These are phyloP conservation scores for Psittacula derbiana DNA, from an alignment of 2,797 vertebrate species.

Conservation along the genomic window DNA sequence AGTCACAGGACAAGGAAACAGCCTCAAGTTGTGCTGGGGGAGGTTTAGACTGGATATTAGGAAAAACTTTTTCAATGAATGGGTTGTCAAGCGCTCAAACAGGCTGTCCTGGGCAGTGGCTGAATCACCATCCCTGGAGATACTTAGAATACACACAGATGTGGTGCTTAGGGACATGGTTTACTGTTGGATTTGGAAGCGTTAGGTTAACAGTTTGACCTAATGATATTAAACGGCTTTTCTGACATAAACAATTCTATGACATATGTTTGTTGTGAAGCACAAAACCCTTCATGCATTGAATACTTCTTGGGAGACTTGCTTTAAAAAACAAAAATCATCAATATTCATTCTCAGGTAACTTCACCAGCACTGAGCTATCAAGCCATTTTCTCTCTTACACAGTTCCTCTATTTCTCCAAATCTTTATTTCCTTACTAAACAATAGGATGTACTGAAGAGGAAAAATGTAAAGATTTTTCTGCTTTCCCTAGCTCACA, in stretches of 20 bases:
- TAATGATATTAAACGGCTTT: neutral
- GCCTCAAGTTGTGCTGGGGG: neutral
- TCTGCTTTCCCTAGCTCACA: neutral
- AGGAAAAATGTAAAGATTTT: neutral
- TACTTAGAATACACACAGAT: neutral
- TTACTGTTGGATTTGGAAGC: neutral
- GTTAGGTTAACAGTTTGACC: neutral
- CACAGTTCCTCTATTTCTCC: neutral
- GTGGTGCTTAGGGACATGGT: neutral
- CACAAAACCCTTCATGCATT: neutral
- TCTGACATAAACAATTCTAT: neutral
- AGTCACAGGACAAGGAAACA: neutral
- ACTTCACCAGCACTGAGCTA: neutral
- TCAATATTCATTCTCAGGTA: neutral
- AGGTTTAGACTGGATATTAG: neutral
- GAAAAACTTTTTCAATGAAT: neutral
- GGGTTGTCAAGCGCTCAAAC: neutral
- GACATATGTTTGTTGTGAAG: neutral
- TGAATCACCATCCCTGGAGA: neutral
- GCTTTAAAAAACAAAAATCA: neutral
- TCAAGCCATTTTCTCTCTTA: neutral
- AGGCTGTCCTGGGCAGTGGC: neutral
- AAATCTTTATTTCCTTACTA: neutral
- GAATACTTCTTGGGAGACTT: neutral
- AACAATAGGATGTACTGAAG: neutral